Conservation (phyloP, 1,140 invertebrate species). For the Hycleus phaleratus region DNA sequence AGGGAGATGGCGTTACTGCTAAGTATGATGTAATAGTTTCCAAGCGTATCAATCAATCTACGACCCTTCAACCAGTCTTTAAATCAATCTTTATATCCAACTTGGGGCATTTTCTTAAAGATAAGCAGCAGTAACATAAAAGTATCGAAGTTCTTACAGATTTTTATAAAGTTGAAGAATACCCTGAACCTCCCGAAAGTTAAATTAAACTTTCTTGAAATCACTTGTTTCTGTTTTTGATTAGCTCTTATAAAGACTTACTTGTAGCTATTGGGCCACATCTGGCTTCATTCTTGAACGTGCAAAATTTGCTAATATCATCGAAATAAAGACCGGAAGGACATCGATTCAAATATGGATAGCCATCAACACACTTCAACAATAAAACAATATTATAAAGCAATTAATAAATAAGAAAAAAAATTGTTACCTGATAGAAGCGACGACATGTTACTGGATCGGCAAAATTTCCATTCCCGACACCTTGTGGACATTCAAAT, state of each 20-base stretch:
- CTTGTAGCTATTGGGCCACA: conserved; percentile 81
- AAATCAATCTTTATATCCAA: too few relatives aligned
- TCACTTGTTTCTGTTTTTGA: too few relatives aligned
- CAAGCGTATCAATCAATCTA: too few relatives aligned
- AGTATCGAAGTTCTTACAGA: too few relatives aligned
- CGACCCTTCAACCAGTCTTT: too few relatives aligned
- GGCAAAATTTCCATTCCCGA: conserved; percentile 84
- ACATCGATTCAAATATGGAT: conserved; percentile 78
- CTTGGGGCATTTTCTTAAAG: too few relatives aligned
- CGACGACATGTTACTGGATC: conserved; percentile 78
- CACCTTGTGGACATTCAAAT: conserved; percentile 63
- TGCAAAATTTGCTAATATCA: conserved; percentile 83
- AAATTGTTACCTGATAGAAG: conserved; percentile 69
- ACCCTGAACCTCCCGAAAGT: too few relatives aligned
- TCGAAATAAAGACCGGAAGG: conserved; percentile 85
- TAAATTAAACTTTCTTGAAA: too few relatives aligned
- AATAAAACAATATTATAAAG: neutral
- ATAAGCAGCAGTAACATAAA: neutral
- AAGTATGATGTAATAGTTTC: too few relatives aligned
- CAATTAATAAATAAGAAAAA: neutral
- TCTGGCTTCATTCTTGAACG: conserved; percentile 83
- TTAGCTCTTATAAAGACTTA: conserved; percentile 46
- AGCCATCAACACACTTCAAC: conserved; percentile 77
- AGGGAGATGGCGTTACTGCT: too few relatives aligned
- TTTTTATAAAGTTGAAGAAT: too few relatives aligned